These are phyloP conservation scores for Pitangus sulphuratus DNA, from an alignment of 2,797 vertebrate genomes.

Conservation along the genomic window DNA sequence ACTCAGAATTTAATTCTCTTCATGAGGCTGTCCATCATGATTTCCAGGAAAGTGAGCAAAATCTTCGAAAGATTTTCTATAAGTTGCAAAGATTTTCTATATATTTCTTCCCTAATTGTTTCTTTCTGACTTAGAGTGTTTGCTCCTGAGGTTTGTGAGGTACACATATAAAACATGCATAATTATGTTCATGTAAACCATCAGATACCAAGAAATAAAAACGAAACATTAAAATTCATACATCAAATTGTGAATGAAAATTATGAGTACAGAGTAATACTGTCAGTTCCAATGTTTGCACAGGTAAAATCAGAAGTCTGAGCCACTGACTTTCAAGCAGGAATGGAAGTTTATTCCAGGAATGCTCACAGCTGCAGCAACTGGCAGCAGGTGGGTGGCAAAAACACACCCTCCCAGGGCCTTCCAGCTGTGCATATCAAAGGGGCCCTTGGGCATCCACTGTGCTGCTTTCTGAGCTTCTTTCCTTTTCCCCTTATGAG, in stretches of 20 bases:
- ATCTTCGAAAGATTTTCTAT: background rate
- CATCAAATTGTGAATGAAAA: background rate
- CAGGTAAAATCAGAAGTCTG: too few relatives aligned
- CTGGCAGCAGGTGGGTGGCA: too few relatives aligned
- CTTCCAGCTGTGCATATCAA: too few relatives aligned
- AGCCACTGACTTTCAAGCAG: too few relatives aligned
- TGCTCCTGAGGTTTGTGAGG: background rate
- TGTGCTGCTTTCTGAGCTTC: too few relatives aligned
- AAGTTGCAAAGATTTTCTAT: background rate
- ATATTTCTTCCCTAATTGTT: background rate
- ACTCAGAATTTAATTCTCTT: background rate
- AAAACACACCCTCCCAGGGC: too few relatives aligned
- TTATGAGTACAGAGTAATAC: background rate
- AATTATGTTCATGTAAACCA: background rate
- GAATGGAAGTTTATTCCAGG: too few relatives aligned
- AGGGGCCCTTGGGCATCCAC: too few relatives aligned
- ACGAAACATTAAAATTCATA: background rate
- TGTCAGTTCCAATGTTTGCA: too few relatives aligned
- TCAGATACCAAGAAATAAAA: background rate
- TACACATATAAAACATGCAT: background rate
- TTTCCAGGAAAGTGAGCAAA: background rate
- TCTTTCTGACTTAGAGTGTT: background rate
- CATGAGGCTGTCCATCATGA: background rate
- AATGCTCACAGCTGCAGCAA: too few relatives aligned
- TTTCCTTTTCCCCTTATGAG: too few relatives aligned